These are phyloP conservation scores for Danio aesculapii DNA, from an alignment of 2,797 vertebrate species.

Conservation along the genomic window DNA sequence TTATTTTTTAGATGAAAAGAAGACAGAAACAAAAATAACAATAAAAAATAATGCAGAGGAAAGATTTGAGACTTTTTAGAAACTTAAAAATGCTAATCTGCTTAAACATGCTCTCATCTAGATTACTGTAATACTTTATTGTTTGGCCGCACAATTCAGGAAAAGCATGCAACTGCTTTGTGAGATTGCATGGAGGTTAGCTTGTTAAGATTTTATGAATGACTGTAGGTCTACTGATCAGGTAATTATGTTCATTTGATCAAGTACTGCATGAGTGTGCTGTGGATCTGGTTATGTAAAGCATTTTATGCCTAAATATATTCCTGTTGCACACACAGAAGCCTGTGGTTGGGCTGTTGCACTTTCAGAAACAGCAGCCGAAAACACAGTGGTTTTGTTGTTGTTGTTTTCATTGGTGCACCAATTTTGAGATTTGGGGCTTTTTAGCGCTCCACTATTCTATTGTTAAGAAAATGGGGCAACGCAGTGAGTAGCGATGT, in stretches of 20 bases:
- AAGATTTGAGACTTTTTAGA: not conserved
- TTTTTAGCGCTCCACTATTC: no score
- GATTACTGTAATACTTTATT: not conserved
- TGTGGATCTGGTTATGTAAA: conserved; percentile 12
- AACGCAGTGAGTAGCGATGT: no score
- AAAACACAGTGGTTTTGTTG: no score
- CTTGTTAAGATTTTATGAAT: not conserved
- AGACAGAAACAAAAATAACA: not conserved
- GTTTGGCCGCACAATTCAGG: not conserved
- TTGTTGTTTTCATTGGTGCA: no score
- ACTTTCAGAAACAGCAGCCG: not conserved
- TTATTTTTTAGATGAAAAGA: not conserved
- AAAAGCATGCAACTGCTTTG: not conserved
- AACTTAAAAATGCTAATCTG: not conserved
- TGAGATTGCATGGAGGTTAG: not conserved
- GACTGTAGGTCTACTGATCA: no score
- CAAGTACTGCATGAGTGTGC: not conserved
- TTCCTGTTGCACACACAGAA: conserved; percentile 1
- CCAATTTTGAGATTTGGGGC: no score
- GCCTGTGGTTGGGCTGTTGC: not conserved
- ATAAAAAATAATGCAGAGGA: not conserved
- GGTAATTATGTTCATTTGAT: not conserved
- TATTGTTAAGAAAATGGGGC: no score
- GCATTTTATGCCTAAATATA: conserved; percentile 11
- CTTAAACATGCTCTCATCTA: not conserved